Percentiles rank a stretch among this genome's conserved stretches.
These are phyloP conservation scores for Gymnoscopelus microlampas DNA, from an alignment of 2,797 vertebrate species.

Conservation along the genomic window DNA sequence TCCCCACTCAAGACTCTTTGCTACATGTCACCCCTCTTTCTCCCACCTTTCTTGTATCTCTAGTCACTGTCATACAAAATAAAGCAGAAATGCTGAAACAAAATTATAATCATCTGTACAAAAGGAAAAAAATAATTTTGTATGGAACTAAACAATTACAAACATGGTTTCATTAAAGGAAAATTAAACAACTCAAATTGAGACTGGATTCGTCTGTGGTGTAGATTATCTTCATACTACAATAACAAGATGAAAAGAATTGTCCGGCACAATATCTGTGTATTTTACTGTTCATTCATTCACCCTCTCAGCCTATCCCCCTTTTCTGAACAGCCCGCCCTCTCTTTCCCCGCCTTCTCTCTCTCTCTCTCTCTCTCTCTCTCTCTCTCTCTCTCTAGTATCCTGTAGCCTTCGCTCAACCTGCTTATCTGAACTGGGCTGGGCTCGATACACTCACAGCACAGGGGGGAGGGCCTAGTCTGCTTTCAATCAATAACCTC, in stretches of 20 bases:
- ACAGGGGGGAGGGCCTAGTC: conserved; percentile 77
- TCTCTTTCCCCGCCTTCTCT: conserved; percentile 22
- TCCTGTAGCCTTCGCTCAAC: conserved; percentile 73
- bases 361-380: conserved; percentile 36
- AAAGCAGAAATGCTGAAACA: no score
- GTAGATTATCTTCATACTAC: conserved; percentile 51
- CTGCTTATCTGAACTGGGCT: conserved; percentile 84
- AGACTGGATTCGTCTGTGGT: conserved; percentile 31
- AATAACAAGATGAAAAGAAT: conserved; percentile 61
- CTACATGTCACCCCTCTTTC: no score
- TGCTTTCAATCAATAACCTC: conserved; percentile 87
- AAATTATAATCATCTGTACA: no score
- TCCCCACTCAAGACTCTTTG: no score
- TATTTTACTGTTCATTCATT: conserved; percentile 77
- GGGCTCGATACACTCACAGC: conserved; percentile 72
- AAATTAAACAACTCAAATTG: neutral
- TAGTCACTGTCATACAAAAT: no score
- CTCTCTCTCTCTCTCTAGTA: conserved; percentile 44
- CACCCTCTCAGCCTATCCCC: conserved; percentile 46
- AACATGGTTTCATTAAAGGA: neutral
- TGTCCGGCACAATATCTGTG: conserved; percentile 45
- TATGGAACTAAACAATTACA: no score
- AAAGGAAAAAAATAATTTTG: no score
- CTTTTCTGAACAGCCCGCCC: conserved; percentile 44
- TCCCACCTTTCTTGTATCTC: no score